Base-by-base conservation (phyloP, 2,797 vertebrate genomes). In the Melanotaenia maccullochi region DNA sequence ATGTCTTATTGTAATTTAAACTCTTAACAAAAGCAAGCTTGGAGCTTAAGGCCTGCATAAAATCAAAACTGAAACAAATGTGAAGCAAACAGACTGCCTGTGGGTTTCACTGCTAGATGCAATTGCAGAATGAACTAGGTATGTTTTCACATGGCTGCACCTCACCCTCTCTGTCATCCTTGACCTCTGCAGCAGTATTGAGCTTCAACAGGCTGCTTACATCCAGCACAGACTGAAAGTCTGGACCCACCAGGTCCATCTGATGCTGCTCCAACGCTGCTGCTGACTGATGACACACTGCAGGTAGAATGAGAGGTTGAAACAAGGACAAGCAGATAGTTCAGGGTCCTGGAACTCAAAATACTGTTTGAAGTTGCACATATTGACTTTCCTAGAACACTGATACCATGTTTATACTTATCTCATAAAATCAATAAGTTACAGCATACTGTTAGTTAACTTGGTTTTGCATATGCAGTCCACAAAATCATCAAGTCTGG, bases 131-230 rank as follows among this genome's bases (percentile, higher is more conserved):
- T 25, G 3, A 56, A 51, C 4, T 25, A 18, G 4, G 14, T 28
- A 2, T 20, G 1, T 6, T n/a, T 22, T 55, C 33, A 22, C 11
- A 25, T 66, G 7, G 16, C 1, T 71, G 40, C 12, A 52, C 47
- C 86, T 84, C 87, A 96, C 96, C 96, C 68, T 94, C 82, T 79
- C 93, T 73, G 60, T 95, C 93, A 1, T 96, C 95, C 87, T 95
- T 96, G 87, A 93, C 81, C 60, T 96, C 96, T 42, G 87, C 94
- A 22, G 79, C 56, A 12, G 93, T 57, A 59, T 82, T 95, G 63
- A 94, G 89, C 83, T 94, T 95, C 66, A 97, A 90, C 83, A 96
- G 92, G 85, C 92, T 94, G 87, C 87, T 91, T 75, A 96, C 82
- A 2, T 96, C 96, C 86, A 96, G 89, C 54, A 95, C 85, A 18